Percentiles rank a stretch among this genome's conserved stretches.
Evolutionary conservation across 1,140 invertebrate genomes (phyloP).

Genomic region (Sminthurinus signatus): DNA sequence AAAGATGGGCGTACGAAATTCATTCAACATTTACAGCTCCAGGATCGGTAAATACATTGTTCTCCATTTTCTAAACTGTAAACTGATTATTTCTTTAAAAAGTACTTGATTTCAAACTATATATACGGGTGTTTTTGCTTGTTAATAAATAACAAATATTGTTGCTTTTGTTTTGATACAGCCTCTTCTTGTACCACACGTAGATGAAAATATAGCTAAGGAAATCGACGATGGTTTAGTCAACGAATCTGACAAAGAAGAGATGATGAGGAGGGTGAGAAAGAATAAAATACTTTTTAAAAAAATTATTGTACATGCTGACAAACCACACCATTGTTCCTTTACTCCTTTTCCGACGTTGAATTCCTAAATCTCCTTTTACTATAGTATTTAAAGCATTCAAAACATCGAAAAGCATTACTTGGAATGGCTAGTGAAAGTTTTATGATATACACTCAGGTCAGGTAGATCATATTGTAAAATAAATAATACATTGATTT

Average conservation of each 20-base stretch:
- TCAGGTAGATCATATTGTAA: too few relatives aligned
- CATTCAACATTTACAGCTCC: slow-evolving; percentile 92
- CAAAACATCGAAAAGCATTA: background rate
- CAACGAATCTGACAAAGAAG: slow-evolving; percentile 77
- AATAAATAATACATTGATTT: too few relatives aligned
- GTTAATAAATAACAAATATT: too few relatives aligned
- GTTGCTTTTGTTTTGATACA: slow-evolving; percentile 48
- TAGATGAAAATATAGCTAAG: slow-evolving; percentile 76
- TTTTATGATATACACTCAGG: too few relatives aligned
- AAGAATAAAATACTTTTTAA: too few relatives aligned
- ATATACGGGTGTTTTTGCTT: too few relatives aligned
- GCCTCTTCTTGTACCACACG: slow-evolving; percentile 73
- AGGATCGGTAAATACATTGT: slow-evolving; percentile 60
- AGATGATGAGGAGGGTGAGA: slow-evolving; percentile 69
- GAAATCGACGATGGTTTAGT: slow-evolving; percentile 80
- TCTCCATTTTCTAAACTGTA: background rate
- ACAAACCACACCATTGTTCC: too few relatives aligned
- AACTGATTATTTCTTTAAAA: background rate
- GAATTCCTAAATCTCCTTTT: background rate
- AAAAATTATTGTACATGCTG: too few relatives aligned
- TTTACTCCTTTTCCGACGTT: background rate
- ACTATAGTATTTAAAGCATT: slow-evolving; percentile 3
- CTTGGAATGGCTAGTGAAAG: too few relatives aligned
- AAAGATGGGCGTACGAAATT: slow-evolving; percentile 96
- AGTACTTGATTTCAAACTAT: too few relatives aligned